phyloP scores from a whole-genome alignment of 2,797 vertebrate species.

The Peromyscus melanophrys region DNA sequence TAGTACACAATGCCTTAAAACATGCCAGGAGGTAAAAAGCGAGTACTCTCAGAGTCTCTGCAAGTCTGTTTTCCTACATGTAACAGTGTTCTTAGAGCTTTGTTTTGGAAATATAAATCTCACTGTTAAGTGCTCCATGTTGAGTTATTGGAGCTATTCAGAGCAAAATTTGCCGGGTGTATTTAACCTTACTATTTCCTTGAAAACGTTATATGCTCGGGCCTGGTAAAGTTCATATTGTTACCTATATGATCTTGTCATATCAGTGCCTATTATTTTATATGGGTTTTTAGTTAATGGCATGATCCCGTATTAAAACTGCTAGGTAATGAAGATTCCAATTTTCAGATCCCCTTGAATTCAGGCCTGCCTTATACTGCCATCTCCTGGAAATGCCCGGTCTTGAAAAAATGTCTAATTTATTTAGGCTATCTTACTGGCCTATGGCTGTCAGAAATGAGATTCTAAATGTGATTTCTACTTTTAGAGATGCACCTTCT shows the following conservation, averaged over 20 bases:
- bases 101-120: conserved; percentile 52
- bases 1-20: neutral
- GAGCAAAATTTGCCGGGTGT: conserved; percentile 19
- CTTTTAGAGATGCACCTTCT: neutral
- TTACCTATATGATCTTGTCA: neutral
- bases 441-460: neutral
- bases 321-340: neutral
- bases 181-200: conserved; percentile 35
- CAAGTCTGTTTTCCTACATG: neutral
- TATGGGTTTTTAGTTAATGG: conserved; percentile 20
- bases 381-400: conserved; percentile 80
- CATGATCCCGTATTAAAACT: conserved; percentile 23
- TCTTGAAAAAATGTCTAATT: conserved; percentile 18
- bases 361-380: conserved; percentile 79
- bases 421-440: neutral
- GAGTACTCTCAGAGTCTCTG: neutral
- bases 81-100: neutral
- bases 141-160: conserved; percentile 56
- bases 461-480: conserved; percentile 27
- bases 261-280: conserved; percentile 25
- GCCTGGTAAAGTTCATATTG: conserved; percentile 38
- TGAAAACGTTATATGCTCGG: neutral
- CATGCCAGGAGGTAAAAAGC: conserved; percentile 21
- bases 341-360: conserved; percentile 19
- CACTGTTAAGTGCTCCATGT: neutral